phyloP scores from a whole-genome alignment of 2,113 vertebrate species.

The Diglossa brunneiventris region DNA sequence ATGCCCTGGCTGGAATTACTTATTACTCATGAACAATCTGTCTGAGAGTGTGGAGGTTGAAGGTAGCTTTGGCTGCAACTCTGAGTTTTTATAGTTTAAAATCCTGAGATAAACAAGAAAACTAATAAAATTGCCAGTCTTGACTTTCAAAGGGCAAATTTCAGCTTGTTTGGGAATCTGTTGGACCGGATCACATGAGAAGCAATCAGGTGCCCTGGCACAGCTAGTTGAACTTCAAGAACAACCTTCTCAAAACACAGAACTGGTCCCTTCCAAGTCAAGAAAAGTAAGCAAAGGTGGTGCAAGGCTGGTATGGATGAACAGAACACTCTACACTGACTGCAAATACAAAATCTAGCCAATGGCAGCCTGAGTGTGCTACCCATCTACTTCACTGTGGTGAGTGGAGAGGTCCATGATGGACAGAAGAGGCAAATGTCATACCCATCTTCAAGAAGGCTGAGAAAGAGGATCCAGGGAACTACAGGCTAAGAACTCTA shows the following conservation, averaged over 20 bases:
- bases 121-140: background rate
- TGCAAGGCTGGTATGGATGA: background rate
- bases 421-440: background rate
- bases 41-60: background rate
- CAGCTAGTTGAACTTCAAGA: background rate
- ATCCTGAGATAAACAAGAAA: background rate
- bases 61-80: background rate
- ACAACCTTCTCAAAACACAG: background rate
- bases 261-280: background rate
- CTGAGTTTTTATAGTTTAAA: background rate
- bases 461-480: background rate
- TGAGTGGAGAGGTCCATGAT: background rate
- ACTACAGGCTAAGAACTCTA: background rate
- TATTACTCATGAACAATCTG: background rate
- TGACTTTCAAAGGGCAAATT: background rate
- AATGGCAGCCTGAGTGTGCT: background rate
- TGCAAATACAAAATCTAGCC: background rate
- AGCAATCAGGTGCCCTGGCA: background rate
- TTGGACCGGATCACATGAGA: background rate
- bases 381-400: rapidly evolving
- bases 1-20: background rate
- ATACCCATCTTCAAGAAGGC: background rate
- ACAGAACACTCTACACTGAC: background rate
- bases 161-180: background rate
- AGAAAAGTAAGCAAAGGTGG: background rate